A percentile compares a stretch with the other conserved stretches of the same genome.
Evolutionary conservation across 2,797 vertebrate genomes (phyloP).

Genomic region (Amazona ochrocephala): DNA sequence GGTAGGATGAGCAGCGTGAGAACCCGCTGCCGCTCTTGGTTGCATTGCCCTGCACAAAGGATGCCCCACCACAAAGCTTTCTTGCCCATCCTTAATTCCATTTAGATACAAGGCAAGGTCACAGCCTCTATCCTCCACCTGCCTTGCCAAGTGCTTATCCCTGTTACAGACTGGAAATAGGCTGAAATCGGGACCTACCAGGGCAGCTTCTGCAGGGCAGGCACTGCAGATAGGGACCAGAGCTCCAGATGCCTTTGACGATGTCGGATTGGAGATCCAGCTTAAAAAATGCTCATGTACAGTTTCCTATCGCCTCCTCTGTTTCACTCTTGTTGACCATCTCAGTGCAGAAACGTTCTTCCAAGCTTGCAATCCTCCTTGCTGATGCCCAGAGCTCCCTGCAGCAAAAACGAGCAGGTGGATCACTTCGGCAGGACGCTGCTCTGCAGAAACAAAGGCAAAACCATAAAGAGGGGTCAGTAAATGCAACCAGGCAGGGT

Average conservation of each 20-base stretch:
- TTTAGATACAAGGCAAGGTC: background rate
- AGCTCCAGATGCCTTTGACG: background rate
- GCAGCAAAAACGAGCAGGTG: accelerated
- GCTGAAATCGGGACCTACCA: background rate
- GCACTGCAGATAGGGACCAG: background rate
- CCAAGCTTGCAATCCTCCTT: background rate
- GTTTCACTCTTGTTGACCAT: background rate
- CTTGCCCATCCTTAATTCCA: background rate
- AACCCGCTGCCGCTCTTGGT: too few relatives aligned
- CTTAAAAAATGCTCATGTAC: background rate
- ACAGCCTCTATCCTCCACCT: background rate
- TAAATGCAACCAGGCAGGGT: accelerated
- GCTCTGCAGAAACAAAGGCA: background rate
- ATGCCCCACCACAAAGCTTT: background rate
- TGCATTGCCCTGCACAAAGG: background rate
- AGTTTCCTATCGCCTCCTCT: background rate
- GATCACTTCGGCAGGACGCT: accelerated
- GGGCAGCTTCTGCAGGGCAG: background rate
- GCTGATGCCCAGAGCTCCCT: background rate
- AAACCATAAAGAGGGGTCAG: background rate
- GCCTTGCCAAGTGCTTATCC: background rate
- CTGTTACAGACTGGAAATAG: background rate
- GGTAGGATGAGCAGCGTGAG: background rate
- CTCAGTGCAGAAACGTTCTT: background rate
- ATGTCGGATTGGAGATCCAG: background rate